Evolutionary conservation across 2,797 vertebrate species (phyloP).

Genomic region (Anableps anableps): DNA sequence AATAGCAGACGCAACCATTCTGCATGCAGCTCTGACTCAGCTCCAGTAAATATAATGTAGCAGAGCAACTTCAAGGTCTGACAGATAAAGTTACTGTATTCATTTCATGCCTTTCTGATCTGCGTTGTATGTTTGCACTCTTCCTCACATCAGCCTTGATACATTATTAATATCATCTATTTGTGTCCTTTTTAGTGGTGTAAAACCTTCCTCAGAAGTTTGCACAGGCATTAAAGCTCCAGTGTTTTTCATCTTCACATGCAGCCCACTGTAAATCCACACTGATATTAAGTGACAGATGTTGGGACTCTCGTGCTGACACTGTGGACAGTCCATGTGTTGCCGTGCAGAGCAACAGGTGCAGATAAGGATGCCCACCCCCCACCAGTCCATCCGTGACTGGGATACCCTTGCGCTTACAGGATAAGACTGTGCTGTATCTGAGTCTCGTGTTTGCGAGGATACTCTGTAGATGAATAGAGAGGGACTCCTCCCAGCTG

Average conservation of each 20-base stretch:
- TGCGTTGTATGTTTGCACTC: no score
- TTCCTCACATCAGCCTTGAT: neutral
- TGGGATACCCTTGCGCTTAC: conserved; percentile 62
- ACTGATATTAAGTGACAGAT: conserved; percentile 36
- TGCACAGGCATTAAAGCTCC: neutral
- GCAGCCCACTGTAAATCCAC: neutral
- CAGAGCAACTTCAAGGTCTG: neutral
- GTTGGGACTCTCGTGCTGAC: conserved; percentile 17
- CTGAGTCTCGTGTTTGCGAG: conserved; percentile 10
- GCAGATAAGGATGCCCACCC: conserved; percentile 54
- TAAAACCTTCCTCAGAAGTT: neutral
- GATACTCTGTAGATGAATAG: conserved; percentile 49
- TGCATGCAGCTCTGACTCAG: neutral
- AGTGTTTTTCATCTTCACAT: neutral
- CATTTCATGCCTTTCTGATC: neutral
- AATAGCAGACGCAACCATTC: neutral
- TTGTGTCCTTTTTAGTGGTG: neutral
- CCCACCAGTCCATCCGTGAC: conserved; percentile 18
- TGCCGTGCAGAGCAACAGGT: conserved; percentile 70
- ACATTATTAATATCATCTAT: neutral
- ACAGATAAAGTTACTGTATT: neutral
- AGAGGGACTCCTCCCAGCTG: conserved; percentile 54
- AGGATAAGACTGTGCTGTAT: conserved; percentile 19
- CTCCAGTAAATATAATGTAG: neutral
- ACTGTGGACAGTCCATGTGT: conserved; percentile 15